Percentiles rank a stretch among this genome's conserved stretches.
Conservation (phyloP, 1,140 invertebrate species). For the Anastrepha obliqua region DNA sequence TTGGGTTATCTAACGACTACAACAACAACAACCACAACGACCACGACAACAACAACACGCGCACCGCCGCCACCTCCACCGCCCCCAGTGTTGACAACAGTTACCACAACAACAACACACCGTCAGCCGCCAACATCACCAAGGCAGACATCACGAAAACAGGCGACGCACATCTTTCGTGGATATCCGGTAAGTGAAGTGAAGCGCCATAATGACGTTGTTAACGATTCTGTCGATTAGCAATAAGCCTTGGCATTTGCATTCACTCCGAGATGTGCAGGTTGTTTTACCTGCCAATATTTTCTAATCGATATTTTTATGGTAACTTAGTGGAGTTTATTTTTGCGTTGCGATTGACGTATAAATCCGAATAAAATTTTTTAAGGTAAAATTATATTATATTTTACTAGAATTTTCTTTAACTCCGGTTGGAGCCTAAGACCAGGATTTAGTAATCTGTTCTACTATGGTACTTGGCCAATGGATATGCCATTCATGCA, state of each 20-base stretch:
- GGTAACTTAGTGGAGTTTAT: no score
- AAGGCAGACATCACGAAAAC: conserved; percentile 67
- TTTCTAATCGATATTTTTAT: no score
- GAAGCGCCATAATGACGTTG: neutral
- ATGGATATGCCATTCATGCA: no score
- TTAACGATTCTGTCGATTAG: conserved; percentile 37
- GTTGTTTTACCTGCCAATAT: no score
- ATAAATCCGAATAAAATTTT: no score
- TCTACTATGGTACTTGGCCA: no score
- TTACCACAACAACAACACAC: conserved; percentile 67
- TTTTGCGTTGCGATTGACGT: no score
- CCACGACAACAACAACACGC: conserved; percentile 66
- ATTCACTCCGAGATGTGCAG: no score
- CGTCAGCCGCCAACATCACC: conserved; percentile 61
- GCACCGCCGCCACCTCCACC: conserved; percentile 66
- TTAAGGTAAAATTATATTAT: no score
- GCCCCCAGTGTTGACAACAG: conserved; percentile 63
- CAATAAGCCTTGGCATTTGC: neutral
- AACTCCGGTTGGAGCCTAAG: no score
- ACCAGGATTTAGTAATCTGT: no score
- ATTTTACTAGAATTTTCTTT: no score
- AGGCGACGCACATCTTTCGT: conserved; percentile 66
- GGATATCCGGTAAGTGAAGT: conserved; percentile 40
- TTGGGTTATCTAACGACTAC: conserved; percentile 75
- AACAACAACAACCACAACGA: conserved; percentile 73